Evolutionary conservation across 2,797 vertebrate genomes (phyloP).

Genomic region (Halcyon smyrnensis): DNA sequence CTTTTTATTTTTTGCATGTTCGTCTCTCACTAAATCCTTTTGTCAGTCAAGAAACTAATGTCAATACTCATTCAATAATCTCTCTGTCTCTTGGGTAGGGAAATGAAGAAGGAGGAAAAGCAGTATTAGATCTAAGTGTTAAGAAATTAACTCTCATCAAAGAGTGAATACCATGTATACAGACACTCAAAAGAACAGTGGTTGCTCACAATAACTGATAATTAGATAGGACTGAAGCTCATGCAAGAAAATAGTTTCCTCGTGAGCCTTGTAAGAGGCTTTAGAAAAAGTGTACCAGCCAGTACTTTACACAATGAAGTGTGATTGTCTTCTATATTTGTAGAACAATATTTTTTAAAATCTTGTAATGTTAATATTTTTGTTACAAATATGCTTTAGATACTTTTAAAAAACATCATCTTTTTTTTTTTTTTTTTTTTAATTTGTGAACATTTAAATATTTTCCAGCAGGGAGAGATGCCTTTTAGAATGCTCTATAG

Average conservation of each 20-base stretch:
- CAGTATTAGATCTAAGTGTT: neutral
- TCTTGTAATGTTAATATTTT: neutral
- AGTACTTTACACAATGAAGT: neutral
- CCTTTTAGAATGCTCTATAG: neutral
- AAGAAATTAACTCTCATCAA: neutral
- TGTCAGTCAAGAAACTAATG: neutral
- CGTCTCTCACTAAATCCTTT: neutral
- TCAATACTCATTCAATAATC: neutral
- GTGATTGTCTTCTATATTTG: neutral
- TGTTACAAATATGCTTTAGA: neutral
- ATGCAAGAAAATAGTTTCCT: neutral
- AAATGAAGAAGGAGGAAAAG: neutral
- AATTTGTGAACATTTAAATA: neutral
- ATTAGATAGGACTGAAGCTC: neutral
- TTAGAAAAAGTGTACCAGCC: neutral
- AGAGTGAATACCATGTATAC: neutral
- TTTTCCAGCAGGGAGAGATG: neutral
- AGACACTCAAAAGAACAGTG: neutral
- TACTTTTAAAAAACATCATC: neutral
- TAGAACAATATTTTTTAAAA: neutral
- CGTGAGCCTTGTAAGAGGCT: neutral
- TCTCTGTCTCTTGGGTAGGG: neutral
- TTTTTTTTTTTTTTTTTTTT: neutral
- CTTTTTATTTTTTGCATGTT: neutral
- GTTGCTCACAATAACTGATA: neutral